Evolutionary conservation across 2,113 vertebrate species (phyloP).

Genomic region (Todiramphus chloris): DNA sequence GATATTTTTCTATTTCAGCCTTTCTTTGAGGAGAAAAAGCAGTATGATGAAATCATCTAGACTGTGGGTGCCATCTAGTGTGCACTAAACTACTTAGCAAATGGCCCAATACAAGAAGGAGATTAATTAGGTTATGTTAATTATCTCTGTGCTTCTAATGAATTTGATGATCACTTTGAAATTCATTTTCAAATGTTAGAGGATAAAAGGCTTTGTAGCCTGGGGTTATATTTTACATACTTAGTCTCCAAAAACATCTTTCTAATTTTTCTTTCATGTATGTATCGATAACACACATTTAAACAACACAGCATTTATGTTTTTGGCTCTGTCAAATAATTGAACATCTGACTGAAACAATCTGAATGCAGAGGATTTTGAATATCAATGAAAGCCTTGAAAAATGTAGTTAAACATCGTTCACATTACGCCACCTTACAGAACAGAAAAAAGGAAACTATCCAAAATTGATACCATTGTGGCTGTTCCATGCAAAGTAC

Average conservation of each 20-base stretch:
- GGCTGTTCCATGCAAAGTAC: not conserved
- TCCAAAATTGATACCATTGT: not conserved
- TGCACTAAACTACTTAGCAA: not conserved
- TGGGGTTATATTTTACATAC: not conserved
- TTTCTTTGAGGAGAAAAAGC: not conserved
- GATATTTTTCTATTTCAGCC: not conserved
- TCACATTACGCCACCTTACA: not conserved
- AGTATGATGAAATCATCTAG: not conserved
- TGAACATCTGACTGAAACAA: not conserved
- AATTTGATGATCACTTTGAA: not conserved
- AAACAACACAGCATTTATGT: not conserved
- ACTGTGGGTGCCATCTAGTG: slow-evolving; percentile 65
- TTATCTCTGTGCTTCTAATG: not conserved
- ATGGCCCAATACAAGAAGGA: not conserved
- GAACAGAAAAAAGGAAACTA: not conserved
- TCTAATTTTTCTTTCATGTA: slow-evolving; percentile 30
- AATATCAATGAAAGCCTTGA: not conserved
- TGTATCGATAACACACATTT: not conserved
- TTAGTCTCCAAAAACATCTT: not conserved
- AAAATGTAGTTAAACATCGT: not conserved
- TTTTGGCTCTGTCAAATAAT: not conserved
- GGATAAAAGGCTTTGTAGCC: not conserved
- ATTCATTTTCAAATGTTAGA: not conserved
- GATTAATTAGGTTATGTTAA: not conserved
- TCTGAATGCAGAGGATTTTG: not conserved